These are phyloP conservation scores for Chloroceryle inda DNA, from an alignment of 2,797 vertebrate genomes.

Conservation along the genomic window DNA sequence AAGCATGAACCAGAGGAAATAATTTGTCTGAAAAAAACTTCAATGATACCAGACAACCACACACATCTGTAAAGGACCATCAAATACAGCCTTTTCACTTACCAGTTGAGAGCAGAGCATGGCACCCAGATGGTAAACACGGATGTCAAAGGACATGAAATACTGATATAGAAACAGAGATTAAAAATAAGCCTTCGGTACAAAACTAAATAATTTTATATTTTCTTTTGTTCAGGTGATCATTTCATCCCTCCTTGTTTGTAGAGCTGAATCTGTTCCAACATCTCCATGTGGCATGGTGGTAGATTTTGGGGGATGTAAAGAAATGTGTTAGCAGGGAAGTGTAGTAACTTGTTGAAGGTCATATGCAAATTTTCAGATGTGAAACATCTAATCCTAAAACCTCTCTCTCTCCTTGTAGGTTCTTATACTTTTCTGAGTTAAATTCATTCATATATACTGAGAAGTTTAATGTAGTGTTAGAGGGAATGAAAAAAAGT, in stretches of 20 bases:
- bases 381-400: neutral
- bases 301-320: neutral
- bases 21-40: neutral
- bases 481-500: neutral
- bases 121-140: neutral
- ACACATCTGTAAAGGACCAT: neutral
- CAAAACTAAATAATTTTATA: neutral
- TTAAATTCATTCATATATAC: neutral
- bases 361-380: neutral
- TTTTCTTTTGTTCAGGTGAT: neutral
- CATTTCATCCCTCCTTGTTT: neutral
- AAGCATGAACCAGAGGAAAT: neutral
- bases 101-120: neutral
- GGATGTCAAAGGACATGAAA: neutral
- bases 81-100: neutral
- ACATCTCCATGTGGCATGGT: neutral
- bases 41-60: neutral
- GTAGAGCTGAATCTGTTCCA: neutral
- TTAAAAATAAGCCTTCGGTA: neutral
- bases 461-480: neutral
- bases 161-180: neutral
- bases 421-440: neutral
- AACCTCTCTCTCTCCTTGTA: neutral
- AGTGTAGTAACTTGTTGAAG: neutral
- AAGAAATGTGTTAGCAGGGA: neutral